Evolutionary conservation across 2,888 invertebrate species (phyloP), one percentile per base, ranked within the genome.

Genomic region (Amiota mariae): DNA sequence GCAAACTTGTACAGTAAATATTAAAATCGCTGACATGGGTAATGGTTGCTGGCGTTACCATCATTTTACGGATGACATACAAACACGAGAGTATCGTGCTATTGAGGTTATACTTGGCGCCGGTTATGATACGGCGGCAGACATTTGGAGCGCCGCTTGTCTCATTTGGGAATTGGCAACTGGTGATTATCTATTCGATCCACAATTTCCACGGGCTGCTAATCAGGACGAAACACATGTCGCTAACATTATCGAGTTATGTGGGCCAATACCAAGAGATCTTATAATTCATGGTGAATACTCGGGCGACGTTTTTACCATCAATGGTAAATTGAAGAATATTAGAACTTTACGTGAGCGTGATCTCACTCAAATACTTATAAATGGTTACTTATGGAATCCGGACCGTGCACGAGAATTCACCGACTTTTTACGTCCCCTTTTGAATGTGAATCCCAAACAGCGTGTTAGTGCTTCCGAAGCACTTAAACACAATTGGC

Each of bases 151-250:
- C 85, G 98, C 98, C 24, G 99, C 99, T 15, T 99, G 99, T 87
- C 97, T 99, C 97, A 98, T 99, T 66, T 99, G 99, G 91, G 99
- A 99, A 90, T 91, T 99, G 85, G 98, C 98, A 11, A 99, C 99
- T 18, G 99, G 99, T 72, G 99, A 99, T 91, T 99, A 99, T 90
- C 92, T 99, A 78, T 99, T 99, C 91, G 98, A 99, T 90, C 99
- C 99, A 57, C 98, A 98, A 90, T 96, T 98, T 90, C 96, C 97
- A 56, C 97, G 97, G 47, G 96, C 97, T 86, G 96, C 96, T 80
- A 98, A 98, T 89, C 92, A 98, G 76, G 99, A 99, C 90, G 99
- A 99, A 90, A 98, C 99, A 90, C 99, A 99, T 89, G 92, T 99
- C 85, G 99, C 99, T 73, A 98, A 98, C 89, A 98, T 99, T 87